Conservation (phyloP, 1,140 invertebrate species). For the Drosophila pseudoananassae region DNA sequence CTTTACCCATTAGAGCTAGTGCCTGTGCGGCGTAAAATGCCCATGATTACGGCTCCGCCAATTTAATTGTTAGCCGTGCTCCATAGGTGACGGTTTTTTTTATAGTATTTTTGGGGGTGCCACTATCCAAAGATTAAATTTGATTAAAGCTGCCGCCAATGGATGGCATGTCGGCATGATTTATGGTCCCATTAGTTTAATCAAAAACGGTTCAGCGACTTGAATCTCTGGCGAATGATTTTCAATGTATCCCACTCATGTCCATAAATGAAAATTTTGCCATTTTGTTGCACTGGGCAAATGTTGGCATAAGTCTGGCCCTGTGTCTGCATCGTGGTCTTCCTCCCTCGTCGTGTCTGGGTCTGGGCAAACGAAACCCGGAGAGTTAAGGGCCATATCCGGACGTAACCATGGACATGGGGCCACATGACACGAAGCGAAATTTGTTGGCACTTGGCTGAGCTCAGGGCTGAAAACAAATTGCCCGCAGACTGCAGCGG, state of each 20-base stretch:
- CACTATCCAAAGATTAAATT: constrained; percentile 42
- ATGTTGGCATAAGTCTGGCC: constrained; percentile 43
- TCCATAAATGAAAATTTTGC: constrained; percentile 54
- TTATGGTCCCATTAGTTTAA: constrained; percentile 72
- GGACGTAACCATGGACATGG: constrained; percentile 33
- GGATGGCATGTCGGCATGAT: constrained; percentile 29
- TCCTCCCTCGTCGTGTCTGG: background rate
- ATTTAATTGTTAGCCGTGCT: constrained; percentile 41
- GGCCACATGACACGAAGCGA: constrained; percentile 30
- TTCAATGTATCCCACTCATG: constrained; percentile 21
- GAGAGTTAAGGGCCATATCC: constrained; percentile 34
- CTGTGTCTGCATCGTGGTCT: constrained; percentile 2
- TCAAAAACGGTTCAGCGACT: constrained; percentile 52
- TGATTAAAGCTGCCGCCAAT: constrained; percentile 58
- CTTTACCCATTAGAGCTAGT: constrained; percentile 28
- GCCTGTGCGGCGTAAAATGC: constrained; percentile 31
- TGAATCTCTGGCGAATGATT: constrained; percentile 27
- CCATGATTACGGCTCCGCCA: constrained; percentile 43
- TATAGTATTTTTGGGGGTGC: constrained; percentile 14
- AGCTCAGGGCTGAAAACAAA: constrained; percentile 44
- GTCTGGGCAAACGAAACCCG: constrained; percentile 29
- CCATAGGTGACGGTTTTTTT: constrained; percentile 4
- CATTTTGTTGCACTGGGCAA: constrained; percentile 26
- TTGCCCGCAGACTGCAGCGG: constrained; percentile 41
- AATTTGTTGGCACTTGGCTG: constrained; percentile 64